A percentile compares a stretch with the other conserved stretches of the same genome.
These are phyloP conservation scores for Coregonus ussuriensis DNA, from an alignment of 2,797 vertebrate genomes.

Conservation along the genomic window DNA sequence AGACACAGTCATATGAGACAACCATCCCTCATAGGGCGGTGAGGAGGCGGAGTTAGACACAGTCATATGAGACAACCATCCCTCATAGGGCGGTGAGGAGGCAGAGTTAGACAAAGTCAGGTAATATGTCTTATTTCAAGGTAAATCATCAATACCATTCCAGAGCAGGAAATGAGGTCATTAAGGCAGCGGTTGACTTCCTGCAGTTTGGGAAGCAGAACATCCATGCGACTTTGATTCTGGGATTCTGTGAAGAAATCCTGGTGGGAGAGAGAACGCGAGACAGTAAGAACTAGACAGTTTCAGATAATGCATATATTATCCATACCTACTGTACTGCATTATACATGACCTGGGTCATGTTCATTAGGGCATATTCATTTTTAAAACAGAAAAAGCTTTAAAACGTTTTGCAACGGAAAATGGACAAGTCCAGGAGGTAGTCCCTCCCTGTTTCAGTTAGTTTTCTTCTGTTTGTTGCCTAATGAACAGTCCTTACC, in stretches of 20 bases:
- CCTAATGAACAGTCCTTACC: constrained; percentile 66
- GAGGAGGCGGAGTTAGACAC: not conserved
- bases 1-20: not conserved
- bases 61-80: not conserved
- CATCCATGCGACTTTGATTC: constrained; percentile 72
- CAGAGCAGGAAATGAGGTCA: constrained; percentile 82
- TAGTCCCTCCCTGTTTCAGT: not conserved
- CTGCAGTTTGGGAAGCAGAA: constrained; percentile 87
- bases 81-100: not conserved
- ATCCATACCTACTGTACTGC: not conserved
- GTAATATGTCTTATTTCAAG: not conserved
- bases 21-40: not conserved
- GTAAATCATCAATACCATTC: constrained; percentile 64
- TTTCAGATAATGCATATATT: not conserved
- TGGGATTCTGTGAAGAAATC: constrained; percentile 77
- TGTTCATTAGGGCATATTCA: not conserved
- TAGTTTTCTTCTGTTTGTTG: not conserved
- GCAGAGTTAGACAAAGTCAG: not conserved
- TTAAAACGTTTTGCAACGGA: too few species aligned
- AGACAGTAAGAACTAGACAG: not conserved
- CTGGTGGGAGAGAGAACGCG: constrained; percentile 58
- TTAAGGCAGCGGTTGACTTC: constrained; percentile 88
- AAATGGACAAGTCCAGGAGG: too few species aligned
- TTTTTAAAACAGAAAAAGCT: too few species aligned
- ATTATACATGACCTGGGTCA: not conserved